Evolutionary conservation across 2,888 invertebrate species (phyloP), one percentile per base, ranked within the genome.

Genomic region (Drosophila borealis): DNA sequence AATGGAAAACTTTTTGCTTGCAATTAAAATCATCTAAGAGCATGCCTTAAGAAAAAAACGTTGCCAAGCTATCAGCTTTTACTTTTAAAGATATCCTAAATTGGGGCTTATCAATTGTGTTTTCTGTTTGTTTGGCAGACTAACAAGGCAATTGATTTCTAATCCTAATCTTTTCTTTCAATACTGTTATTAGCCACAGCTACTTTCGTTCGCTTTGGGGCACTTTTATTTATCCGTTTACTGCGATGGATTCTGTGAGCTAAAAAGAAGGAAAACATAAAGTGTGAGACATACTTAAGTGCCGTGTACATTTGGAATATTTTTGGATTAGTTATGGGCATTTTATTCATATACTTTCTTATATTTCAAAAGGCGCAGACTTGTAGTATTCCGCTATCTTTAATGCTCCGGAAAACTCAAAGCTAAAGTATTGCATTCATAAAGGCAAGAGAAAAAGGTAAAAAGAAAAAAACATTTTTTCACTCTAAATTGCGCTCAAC

Each of bases 401-500:
- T 5, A 8, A n/a, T 21, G 13, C 13, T 34, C 25, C 45, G 17
- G 37, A 39, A 36, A 53, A 48, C 14, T n/a, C 34, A 48, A 10
- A 34, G 29, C 37, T 19, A 46, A 45, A 51, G 54, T 59, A 50
- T 55, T 44, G 51, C 50, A 45, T 59, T 48, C 46, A 55, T 34
- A 34, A 76, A 44, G 54, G 29, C 37, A 17, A 44, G 11, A 41
- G 34, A 33, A 51, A 51, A 72, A 62, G 2, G 41, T 13, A 51
- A 39, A 33, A 19, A 44, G 51, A 19, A 44, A 60, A 63, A 63
- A 57, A 46, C 66, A 55, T 62, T 80, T 66, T 78, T 80, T 68
- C 70, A 45, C 68, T 67, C 72, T 74, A 65, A 81, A 82, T 74
- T 86, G 74, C 75, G 60, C 74, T 68, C 69, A 61, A 60, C 80